Percentiles rank a stretch among this genome's conserved stretches.
These are phyloP conservation scores for Cassiopea andromeda DNA, from an alignment of 30 jellyfish, hydroid and myxozoan species.

Conservation along the genomic window DNA sequence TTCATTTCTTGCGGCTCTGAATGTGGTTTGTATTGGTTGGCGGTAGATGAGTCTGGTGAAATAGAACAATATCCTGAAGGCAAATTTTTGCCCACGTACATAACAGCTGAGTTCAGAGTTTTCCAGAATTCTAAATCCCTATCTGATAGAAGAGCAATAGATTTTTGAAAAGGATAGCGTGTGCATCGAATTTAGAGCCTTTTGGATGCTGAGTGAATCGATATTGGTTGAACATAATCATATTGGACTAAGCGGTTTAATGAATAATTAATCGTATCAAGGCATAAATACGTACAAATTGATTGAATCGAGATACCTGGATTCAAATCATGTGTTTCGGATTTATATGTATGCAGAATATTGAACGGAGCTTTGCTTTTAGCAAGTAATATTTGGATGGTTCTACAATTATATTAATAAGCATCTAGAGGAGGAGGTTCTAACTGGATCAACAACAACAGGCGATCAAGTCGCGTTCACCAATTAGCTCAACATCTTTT, in stretches of 20 bases:
- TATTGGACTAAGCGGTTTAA: not conserved
- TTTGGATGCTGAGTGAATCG: not conserved
- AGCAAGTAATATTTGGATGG: not conserved
- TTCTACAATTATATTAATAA: too few species aligned
- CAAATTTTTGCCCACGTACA: not conserved
- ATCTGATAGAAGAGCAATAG: not conserved
- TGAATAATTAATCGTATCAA: not conserved
- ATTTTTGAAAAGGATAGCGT: not conserved
- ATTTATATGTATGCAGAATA: not conserved
- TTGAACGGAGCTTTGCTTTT: not conserved
- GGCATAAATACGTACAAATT: not conserved
- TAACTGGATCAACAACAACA: not conserved
- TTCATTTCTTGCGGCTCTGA: not conserved
- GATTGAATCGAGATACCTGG: not conserved
- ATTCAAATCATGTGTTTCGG: not conserved
- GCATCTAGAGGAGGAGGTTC: not conserved
- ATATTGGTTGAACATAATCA: not conserved
- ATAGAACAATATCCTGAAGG: not conserved
- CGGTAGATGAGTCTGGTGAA: not conserved
- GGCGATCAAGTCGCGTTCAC: not conserved
- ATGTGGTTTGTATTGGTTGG: not conserved
- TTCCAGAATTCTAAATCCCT: not conserved
- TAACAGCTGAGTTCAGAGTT: not conserved
- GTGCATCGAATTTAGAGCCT: not conserved
- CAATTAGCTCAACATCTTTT: not conserved